Evolutionary conservation across 2,113 vertebrate species (phyloP).

Genomic region (Nansenia antarctica): DNA sequence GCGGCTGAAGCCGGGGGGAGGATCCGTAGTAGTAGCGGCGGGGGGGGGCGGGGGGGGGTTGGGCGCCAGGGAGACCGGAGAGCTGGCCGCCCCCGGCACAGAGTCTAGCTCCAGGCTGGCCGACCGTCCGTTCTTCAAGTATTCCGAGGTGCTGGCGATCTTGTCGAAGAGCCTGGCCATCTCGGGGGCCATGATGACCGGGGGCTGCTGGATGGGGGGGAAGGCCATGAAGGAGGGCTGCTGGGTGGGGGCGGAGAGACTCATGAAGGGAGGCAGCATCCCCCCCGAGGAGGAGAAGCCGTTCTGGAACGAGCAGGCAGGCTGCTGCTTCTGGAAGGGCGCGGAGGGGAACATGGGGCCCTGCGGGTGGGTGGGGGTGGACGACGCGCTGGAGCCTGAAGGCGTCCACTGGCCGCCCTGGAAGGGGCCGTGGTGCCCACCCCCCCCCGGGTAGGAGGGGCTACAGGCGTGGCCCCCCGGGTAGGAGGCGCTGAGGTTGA

Average conservation of each 20-base stretch:
- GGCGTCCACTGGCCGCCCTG: slow-evolving; percentile 83
- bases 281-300: slow-evolving; percentile 87
- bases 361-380: slow-evolving; percentile 62
- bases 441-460: no score
- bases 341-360: slow-evolving; percentile 79
- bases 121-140: slow-evolving; percentile 88
- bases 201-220: slow-evolving; percentile 74
- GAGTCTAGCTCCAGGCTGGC: slow-evolving; percentile 77
- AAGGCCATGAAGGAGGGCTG: slow-evolving; percentile 84
- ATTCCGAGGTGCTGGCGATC: slow-evolving; percentile 95
- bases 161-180: slow-evolving; percentile 96
- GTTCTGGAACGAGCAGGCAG: slow-evolving; percentile 85
- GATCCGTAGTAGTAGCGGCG: no score
- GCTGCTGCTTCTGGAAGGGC: slow-evolving; percentile 79
- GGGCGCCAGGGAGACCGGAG: slow-evolving; percentile 69
- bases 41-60: slow-evolving; percentile 63
- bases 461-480: slow-evolving; percentile 81
- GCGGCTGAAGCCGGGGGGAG: slow-evolving; percentile 74
- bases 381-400: slow-evolving; percentile 72
- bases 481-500: slow-evolving; percentile 83
- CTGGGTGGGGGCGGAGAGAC: slow-evolving; percentile 70
- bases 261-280: slow-evolving; percentile 77
- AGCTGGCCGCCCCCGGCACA: slow-evolving; percentile 42
- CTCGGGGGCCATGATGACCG: slow-evolving; percentile 81
- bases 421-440: no score